Evolutionary conservation across 2,797 vertebrate genomes (phyloP).

Genomic region (Crenichthys baileyi): DNA sequence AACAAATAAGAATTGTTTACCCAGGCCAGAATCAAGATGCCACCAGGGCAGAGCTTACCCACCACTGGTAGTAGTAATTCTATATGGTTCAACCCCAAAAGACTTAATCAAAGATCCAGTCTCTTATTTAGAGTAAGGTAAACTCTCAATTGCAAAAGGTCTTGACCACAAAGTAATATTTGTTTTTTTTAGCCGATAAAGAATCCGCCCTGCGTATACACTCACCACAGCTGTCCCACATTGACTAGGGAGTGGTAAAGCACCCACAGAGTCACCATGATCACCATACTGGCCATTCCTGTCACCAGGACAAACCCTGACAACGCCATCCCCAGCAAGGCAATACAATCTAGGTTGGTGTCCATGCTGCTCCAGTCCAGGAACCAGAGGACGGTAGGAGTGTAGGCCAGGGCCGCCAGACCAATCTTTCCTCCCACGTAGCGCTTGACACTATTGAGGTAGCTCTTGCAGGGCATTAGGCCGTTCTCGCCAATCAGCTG

Average conservation of each 20-base stretch:
- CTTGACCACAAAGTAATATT: not conserved
- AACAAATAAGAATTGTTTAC: no score
- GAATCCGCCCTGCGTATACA: conserved; percentile 1
- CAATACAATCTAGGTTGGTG: conserved; percentile 84
- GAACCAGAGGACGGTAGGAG: conserved; percentile 91
- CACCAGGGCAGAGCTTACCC: not conserved
- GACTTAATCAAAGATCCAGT: not conserved
- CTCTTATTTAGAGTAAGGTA: not conserved
- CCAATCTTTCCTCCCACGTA: conserved; percentile 86
- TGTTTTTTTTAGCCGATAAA: not conserved
- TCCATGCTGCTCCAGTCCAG: conserved; percentile 91
- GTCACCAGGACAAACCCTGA: conserved; percentile 84
- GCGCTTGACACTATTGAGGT: conserved; percentile 85
- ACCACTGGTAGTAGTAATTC: not conserved
- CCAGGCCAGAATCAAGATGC: not conserved
- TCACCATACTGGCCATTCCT: conserved; percentile 90
- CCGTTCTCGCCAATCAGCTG: conserved; percentile 91
- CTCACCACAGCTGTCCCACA: conserved; percentile 96
- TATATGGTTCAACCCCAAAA: not conserved
- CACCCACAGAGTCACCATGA: conserved; percentile 89
- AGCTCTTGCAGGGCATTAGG: conserved; percentile 85
- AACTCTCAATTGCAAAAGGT: not conserved
- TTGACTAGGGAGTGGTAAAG: conserved; percentile 93
- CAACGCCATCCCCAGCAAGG: conserved; percentile 82
- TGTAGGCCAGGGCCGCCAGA: conserved; percentile 82